These are phyloP conservation scores for Lagodon rhomboides DNA, from an alignment of 2,797 vertebrate genomes.

Conservation along the genomic window DNA sequence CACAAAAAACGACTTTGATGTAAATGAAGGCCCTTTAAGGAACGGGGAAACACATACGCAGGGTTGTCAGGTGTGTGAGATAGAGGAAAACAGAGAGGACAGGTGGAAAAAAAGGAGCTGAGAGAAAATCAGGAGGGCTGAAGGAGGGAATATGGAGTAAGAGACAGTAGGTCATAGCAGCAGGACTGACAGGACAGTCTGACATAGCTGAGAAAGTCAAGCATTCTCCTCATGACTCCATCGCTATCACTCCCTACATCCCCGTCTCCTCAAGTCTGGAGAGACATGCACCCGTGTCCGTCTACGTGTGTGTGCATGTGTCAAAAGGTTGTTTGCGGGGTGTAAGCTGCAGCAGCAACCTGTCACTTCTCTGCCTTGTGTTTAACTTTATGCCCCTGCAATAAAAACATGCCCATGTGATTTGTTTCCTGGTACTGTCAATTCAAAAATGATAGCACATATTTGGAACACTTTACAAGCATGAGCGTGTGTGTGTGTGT, in stretches of 20 bases:
- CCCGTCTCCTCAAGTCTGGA: neutral
- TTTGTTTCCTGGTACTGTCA: neutral
- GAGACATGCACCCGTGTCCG: slow-evolving; percentile 6
- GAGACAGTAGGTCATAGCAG: neutral
- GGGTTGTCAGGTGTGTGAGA: neutral
- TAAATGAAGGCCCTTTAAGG: slow-evolving; percentile 4
- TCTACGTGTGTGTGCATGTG: neutral
- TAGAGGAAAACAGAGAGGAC: neutral
- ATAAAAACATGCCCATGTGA: slow-evolving; percentile 7
- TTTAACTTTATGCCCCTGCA: neutral
- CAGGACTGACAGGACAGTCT: slow-evolving; percentile 4
- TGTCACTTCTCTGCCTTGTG: neutral
- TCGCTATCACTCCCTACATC: slow-evolving; percentile 3
- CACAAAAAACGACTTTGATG: slow-evolving; percentile 21
- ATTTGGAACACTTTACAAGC: slow-evolving; percentile 1
- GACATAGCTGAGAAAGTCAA: slow-evolving; percentile 7
- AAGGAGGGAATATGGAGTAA: neutral
- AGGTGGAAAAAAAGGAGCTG: neutral
- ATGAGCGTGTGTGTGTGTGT: neutral
- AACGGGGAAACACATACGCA: neutral
- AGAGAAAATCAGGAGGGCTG: neutral
- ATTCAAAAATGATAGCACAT: neutral
- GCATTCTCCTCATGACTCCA: neutral
- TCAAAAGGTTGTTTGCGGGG: neutral
- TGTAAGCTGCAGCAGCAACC: slow-evolving; percentile 9